Evolutionary conservation across 2,797 vertebrate genomes (phyloP).

Genomic region (Allobates femoralis): DNA sequence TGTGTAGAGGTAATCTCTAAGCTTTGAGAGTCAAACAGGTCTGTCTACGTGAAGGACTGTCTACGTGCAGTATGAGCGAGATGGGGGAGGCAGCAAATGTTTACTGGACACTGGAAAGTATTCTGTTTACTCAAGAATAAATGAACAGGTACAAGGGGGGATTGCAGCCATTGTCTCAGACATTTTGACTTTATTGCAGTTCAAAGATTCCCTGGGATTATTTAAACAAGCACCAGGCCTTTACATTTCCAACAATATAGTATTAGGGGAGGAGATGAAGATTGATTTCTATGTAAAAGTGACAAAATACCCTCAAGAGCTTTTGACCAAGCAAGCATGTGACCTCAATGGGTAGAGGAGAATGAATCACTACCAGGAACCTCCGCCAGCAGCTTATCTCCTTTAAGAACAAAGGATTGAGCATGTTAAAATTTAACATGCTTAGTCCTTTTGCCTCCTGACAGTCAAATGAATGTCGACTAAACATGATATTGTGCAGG

Average conservation of each 20-base stretch:
- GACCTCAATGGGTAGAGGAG: no score
- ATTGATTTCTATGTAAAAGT: background rate
- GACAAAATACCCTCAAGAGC: no score
- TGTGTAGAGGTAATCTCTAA: background rate
- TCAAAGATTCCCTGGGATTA: constrained; percentile 7
- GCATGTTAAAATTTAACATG: no score
- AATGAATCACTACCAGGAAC: no score
- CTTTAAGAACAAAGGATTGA: no score
- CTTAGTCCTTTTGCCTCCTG: no score
- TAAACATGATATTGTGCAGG: no score
- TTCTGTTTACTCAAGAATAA: constrained; percentile 43
- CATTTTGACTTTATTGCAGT: background rate
- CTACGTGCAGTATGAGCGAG: constrained; percentile 44
- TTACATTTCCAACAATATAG: background rate
- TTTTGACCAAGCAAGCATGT: no score
- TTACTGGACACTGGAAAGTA: constrained; percentile 43
- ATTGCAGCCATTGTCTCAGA: constrained; percentile 10
- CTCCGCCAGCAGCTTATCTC: no score
- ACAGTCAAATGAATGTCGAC: no score
- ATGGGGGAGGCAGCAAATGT: constrained; percentile 22
- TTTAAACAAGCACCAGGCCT: constrained; percentile 3
- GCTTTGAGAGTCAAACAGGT: background rate
- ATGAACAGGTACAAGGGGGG: constrained; percentile 16
- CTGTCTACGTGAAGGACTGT: background rate
- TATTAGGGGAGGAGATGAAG: background rate